phyloP scores from a whole-genome alignment of 2,888 invertebrate genomes.

The Eledona agricola region DNA sequence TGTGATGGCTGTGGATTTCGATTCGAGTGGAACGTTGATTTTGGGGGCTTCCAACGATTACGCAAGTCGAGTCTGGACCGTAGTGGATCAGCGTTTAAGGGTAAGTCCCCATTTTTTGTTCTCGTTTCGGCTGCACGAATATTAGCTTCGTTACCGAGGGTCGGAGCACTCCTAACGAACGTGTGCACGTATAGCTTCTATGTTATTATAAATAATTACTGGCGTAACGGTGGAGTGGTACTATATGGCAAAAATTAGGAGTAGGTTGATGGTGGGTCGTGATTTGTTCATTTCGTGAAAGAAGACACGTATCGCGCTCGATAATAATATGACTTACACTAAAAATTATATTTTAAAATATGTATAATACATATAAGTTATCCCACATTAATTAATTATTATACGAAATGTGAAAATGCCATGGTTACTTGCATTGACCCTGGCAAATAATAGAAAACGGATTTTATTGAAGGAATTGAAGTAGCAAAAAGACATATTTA shows the following conservation, averaged over 20 bases:
- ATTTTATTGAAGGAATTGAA: too few species aligned
- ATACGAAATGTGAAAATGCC: too few species aligned
- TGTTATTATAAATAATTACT: slow-evolving; percentile 17
- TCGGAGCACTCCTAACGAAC: slow-evolving; percentile 15
- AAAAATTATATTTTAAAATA: too few species aligned
- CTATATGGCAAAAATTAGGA: slow-evolving; percentile 33
- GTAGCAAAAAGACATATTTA: too few species aligned
- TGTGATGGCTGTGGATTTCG: slow-evolving; percentile 96
- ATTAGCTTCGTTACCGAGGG: slow-evolving; percentile 17
- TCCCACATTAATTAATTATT: too few species aligned
- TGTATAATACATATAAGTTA: too few species aligned
- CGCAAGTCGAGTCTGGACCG: slow-evolving; percentile 95
- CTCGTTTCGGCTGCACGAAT: neutral
- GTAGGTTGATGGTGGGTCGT: slow-evolving; percentile 32
- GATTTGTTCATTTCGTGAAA: slow-evolving; percentile 19
- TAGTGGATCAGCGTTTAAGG: slow-evolving; percentile 87
- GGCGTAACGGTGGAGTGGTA: slow-evolving; percentile 25
- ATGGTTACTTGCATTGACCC: too few species aligned
- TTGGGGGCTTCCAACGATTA: slow-evolving; percentile 97
- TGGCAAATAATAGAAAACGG: too few species aligned
- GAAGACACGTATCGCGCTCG: too few species aligned
- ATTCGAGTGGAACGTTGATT: slow-evolving; percentile 85
- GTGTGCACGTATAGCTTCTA: slow-evolving; percentile 13
- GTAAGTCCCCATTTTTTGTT: slow-evolving; percentile 22
- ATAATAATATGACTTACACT: too few species aligned